Base-by-base conservation (phyloP, 2,797 vertebrate species). In the Onychomys arenicola region DNA sequence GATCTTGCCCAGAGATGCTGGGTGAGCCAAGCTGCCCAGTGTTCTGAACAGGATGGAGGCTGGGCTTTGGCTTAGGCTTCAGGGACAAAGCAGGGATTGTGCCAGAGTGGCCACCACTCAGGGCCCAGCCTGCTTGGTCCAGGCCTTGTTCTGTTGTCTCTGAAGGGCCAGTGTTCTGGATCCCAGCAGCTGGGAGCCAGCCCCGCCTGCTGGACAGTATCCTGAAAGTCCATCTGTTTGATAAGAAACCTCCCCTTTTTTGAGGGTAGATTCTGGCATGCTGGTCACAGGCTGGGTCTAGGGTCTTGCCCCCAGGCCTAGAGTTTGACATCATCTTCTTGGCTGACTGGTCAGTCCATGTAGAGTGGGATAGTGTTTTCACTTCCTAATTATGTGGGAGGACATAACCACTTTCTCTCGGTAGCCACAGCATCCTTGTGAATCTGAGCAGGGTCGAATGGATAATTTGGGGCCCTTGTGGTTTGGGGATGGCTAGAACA, bases 21-120 rank as follows among this genome's bases (percentile, higher is more conserved):
- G 85, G 61, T 71, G 93, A 90, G 94, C 93, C 81, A 93, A 97
- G 40, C 93, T 40, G 57, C 76, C 89, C 37, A 0, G 73, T 78
- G 81, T 97, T 96, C 83, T 65, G 96, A 95, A 94, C 97, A 87
- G 89, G 94, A 96, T 89, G 89, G 97, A 96, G 96, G 96, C 97
- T 97, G 93, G 95, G 96, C 93, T 61, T 71, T 43, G 89, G 78
- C 98, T 84, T 87, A 32, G 46, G 96, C 96, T 40, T 61, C 14
- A 7, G 94, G 97, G 96, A 99, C 98, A 99, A 98, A 98, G 98
- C 97, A 57, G 87, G 94, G 98, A 98, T 98, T 98, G 96, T 99
- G 85, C 73, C 69, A 57, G 40, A 84, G 98, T 92, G 95, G 97
- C 97, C 94, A 29, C 84, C 59, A 90, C 94, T 96, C 90, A 81